Conservation (phyloP, 2,113 vertebrate species). For the Phylloscopus whistleri region DNA sequence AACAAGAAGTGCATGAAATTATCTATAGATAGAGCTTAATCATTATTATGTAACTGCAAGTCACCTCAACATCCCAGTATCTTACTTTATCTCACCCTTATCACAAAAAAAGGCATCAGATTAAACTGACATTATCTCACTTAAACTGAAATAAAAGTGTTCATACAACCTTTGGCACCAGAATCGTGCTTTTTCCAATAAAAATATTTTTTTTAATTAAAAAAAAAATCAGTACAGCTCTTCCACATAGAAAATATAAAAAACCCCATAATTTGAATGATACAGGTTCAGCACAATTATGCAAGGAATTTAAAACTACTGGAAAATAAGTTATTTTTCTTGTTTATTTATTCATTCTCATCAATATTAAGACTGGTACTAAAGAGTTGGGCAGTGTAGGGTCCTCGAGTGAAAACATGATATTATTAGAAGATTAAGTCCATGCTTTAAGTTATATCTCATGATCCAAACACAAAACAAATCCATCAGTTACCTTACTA, state of each 20-base stretch:
- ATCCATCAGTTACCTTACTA: conserved; percentile 84
- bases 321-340: not conserved
- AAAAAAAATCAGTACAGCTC: not conserved
- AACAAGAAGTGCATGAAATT: not conserved
- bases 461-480: not conserved
- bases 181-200: not conserved
- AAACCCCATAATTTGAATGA: not conserved
- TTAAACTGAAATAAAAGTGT: not conserved
- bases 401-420: not conserved
- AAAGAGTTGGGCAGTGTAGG: not conserved
- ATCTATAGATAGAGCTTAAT: not conserved
- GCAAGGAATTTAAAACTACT: not conserved
- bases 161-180: not conserved
- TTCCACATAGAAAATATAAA: not conserved
- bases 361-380: not conserved
- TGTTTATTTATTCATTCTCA: not conserved
- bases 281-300: not conserved
- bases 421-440: not conserved
- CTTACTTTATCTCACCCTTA: not conserved
- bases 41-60: not conserved
- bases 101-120: not conserved
- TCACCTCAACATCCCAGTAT: not conserved
- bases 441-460: not conserved
- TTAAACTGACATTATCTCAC: not conserved
- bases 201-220: not conserved